Evolutionary conservation across 2,888 invertebrate genomes (phyloP), one percentile per base, ranked within the genome.

Genomic region (Callimorpha dominula): DNA sequence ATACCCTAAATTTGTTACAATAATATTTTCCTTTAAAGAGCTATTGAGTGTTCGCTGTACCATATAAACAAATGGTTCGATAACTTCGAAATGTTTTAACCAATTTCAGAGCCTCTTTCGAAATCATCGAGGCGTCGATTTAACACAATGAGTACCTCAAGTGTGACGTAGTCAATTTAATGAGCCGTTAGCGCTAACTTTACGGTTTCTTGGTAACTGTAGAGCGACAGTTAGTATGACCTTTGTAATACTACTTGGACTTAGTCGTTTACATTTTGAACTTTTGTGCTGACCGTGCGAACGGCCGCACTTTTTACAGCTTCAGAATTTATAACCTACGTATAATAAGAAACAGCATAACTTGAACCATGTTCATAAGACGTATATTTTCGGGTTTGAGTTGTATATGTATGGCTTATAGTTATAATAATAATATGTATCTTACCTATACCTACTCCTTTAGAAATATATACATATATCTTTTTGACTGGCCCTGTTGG

Each of bases 81-180:
- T 71, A 64, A 65, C 70, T 70, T 40, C 31, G 50, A 46, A 67
- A 46, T 57, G n/a, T 46, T 60, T 68, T 20, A n/a, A 46, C 43
- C 14, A 65, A 62, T 63, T 52, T 74, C 64, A n/a, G 65, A 72
- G 43, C 63, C 52, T 60, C 50, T 42, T 31, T 68, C 63, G 31
- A 65, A 65, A 62, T 68, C 65, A 60, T 65, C 65, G 52, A 66
- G 74, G 78, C 82, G 80, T 84, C 81, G 79, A 83, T 46, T 84
- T 78, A 78, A 82, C 77, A 81, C 79, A 81, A 81, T 78, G 80
- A 82, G 73, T 75, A 78, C 78, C 77, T 78, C 78, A 81, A 81
- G 75, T 75, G 75, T 78, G 69, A 73, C 75, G 74, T 74, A 76
- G 84, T 81, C 83, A 81, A 74, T 74, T 79, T 86, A 87, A 88